Percentiles rank a stretch among this genome's conserved stretches.
Conservation (phyloP, 2,888 invertebrate species). For the Dicroscelio sp. region DNA sequence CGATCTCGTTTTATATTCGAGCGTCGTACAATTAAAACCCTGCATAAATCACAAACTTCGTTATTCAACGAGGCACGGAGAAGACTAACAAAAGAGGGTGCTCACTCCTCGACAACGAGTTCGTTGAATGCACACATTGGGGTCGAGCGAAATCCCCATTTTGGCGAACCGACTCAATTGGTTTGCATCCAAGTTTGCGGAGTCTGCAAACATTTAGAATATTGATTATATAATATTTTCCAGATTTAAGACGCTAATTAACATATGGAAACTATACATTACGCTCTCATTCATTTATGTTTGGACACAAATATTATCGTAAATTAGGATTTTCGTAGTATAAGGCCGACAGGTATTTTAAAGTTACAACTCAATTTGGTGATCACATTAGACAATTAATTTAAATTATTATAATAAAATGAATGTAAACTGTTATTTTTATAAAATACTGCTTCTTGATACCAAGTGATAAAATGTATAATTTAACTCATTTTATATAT, state of each 20-base stretch:
- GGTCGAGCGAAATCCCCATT: slow-evolving; percentile 76
- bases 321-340: no score
- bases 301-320: no score
- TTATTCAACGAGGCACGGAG: slow-evolving; percentile 71
- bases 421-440: no score
- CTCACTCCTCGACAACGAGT: slow-evolving; percentile 70
- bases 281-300: no score
- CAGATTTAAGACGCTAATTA: slow-evolving; percentile 29
- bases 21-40: slow-evolving; percentile 67
- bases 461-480: no score
- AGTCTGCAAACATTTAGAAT: slow-evolving; percentile 69
- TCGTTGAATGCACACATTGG: slow-evolving; percentile 77
- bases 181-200: slow-evolving; percentile 68
- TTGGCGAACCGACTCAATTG: slow-evolving; percentile 73
- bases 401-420: no score
- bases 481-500: no score
- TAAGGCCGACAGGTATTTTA: no score
- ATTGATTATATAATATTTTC: slow-evolving; percentile 64
- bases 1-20: slow-evolving; percentile 61
- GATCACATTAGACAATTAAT: no score
- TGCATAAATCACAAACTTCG: slow-evolving; percentile 78
- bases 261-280: slow-evolving; percentile 41
- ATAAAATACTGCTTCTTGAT: no score
- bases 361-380: no score
- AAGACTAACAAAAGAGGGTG: slow-evolving; percentile 75